These are phyloP conservation scores for Megalopta genalis DNA, from an alignment of 1,140 invertebrate genomes.

Conservation along the genomic window DNA sequence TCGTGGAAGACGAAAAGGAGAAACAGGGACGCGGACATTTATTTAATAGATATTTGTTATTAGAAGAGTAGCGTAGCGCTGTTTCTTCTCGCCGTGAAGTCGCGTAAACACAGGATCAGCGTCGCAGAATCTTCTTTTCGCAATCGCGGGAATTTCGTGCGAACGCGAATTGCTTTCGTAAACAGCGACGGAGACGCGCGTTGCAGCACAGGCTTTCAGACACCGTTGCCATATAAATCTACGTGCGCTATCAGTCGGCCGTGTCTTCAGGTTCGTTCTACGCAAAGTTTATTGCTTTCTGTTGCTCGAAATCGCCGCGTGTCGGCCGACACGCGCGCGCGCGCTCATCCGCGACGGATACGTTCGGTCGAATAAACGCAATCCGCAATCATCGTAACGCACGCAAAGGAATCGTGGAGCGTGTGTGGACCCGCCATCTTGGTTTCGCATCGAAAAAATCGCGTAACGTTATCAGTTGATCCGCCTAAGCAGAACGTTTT, in stretches of 20 bases:
- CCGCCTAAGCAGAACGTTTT: background rate
- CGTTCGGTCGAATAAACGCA: constrained; percentile 1
- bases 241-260: constrained; percentile 56
- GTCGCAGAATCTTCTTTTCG: too few relatives aligned
- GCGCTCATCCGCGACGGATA: too few relatives aligned
- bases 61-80: too few relatives aligned
- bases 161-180: background rate
- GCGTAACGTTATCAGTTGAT: background rate
- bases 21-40: too few relatives aligned
- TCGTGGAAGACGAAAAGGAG: too few relatives aligned
- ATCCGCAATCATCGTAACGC: background rate
- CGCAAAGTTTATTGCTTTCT: constrained; percentile 51
- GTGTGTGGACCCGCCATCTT: background rate
- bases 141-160: too few relatives aligned
- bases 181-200: constrained; percentile 7
- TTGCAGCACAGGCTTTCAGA: background rate
- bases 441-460: too few relatives aligned
- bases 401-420: background rate
- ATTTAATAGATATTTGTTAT: too few relatives aligned
- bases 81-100: too few relatives aligned
- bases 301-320: constrained; percentile 27
- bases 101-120: too few relatives aligned
- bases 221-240: constrained; percentile 30
- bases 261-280: constrained; percentile 28
- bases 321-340: background rate